Evolutionary conservation across 2,113 vertebrate species (phyloP).

Genomic region (Siniperca knerii): DNA sequence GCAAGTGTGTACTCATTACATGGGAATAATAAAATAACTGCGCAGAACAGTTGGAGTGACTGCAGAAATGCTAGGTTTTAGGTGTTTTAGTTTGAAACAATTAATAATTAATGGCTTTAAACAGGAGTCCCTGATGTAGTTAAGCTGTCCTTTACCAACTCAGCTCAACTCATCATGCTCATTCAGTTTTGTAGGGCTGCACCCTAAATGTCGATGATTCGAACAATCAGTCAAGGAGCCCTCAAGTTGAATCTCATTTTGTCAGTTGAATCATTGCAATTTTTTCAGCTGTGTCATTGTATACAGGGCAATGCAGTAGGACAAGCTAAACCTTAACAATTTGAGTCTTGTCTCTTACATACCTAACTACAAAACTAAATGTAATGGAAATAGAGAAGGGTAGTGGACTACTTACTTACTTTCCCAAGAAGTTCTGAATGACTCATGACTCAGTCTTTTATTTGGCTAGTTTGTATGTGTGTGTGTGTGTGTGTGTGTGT

Average conservation of each 20-base stretch:
- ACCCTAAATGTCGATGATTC: neutral
- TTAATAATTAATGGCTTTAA: neutral
- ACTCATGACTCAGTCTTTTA: neutral
- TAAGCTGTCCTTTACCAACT: neutral
- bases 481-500: neutral
- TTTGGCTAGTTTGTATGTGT: neutral
- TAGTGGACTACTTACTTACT: neutral
- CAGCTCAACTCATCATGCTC: neutral
- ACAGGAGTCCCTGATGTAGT: neutral
- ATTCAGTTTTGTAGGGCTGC: neutral
- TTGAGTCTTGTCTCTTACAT: too few species aligned
- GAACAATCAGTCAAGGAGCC: too few species aligned
- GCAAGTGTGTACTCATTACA: constrained; percentile 20
- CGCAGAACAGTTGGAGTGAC: constrained; percentile 32
- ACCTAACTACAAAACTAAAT: too few species aligned
- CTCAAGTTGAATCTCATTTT: too few species aligned
- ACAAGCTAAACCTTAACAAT: too few species aligned
- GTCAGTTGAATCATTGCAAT: too few species aligned
- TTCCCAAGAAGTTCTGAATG: neutral
- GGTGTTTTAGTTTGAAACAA: neutral
- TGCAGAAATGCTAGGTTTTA: constrained; percentile 1
- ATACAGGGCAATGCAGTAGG: too few species aligned
- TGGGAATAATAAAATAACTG: constrained; percentile 20
- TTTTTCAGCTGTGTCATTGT: too few species aligned
- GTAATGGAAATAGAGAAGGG: too few species aligned